These are phyloP conservation scores for Ophion ellenae DNA, from an alignment of 2,888 invertebrate species.

Conservation along the genomic window DNA sequence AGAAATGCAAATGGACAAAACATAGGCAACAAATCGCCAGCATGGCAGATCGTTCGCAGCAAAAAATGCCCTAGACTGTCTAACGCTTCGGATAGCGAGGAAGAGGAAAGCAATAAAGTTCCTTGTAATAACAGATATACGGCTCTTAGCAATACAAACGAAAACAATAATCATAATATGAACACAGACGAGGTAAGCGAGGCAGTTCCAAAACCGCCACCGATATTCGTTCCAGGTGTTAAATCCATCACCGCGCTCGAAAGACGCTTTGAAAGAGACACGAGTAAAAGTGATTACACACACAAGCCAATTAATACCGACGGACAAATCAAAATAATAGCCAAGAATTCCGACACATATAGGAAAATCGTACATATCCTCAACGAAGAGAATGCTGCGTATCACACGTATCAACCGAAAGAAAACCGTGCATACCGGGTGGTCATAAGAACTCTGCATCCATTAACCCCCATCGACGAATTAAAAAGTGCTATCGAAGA, in stretches of 20 bases:
- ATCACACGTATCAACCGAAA: constrained; percentile 65
- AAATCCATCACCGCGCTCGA: constrained; percentile 4
- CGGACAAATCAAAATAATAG: constrained; percentile 19
- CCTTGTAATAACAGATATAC: constrained; percentile 14
- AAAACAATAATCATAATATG: constrained; percentile 10
- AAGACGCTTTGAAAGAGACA: constrained; percentile 7
- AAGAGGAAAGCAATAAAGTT: constrained; percentile 20
- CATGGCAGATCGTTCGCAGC: constrained; percentile 22
- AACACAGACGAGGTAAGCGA: constrained; percentile 21
- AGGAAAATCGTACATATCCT: constrained; percentile 52
- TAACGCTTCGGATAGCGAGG: constrained; percentile 17
- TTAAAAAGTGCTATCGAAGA: constrained; percentile 55
- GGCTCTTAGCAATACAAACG: constrained; percentile 8
- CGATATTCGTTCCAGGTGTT: constrained; percentile 19
- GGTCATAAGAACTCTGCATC: too few relatives aligned
- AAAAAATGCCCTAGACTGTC: constrained; percentile 10
- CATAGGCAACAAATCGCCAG: constrained; percentile 12
- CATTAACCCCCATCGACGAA: too few relatives aligned
- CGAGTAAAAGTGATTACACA: constrained; percentile 9
- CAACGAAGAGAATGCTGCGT: constrained; percentile 53
- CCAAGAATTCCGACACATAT: constrained; percentile 42
- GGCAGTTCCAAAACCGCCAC: constrained; percentile 7
- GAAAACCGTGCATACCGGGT: constrained; percentile 59
- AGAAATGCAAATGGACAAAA: constrained; percentile 17
- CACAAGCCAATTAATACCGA: constrained; percentile 14